Conservation (phyloP, 2,797 vertebrate genomes). For the Trachops cirrhosus region DNA sequence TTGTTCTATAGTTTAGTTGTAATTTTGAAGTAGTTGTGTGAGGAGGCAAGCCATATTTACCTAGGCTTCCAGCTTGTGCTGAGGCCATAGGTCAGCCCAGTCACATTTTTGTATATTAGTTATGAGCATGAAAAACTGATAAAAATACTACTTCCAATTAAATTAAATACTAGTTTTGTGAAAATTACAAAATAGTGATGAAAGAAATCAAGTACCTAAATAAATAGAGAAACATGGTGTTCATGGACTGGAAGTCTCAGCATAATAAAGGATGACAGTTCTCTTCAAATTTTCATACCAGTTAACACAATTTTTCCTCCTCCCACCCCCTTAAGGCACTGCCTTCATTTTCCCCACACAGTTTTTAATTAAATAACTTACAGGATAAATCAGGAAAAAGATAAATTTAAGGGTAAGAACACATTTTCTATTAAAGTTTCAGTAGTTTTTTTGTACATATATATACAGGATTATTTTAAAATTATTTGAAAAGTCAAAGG, state of each 20-base stretch:
- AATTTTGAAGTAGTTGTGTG: too few relatives aligned
- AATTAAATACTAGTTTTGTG: background rate
- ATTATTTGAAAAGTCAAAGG: background rate
- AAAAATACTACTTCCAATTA: background rate
- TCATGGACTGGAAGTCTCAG: too few relatives aligned
- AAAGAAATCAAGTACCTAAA: background rate
- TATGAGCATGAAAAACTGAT: background rate
- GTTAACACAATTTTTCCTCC: background rate
- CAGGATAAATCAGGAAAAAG: background rate
- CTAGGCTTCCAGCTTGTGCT: too few relatives aligned
- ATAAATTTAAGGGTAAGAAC: background rate
- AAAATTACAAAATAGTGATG: background rate
- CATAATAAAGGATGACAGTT: background rate
- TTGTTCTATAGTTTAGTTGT: too few relatives aligned
- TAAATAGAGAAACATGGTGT: too few relatives aligned
- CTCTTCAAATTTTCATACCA: background rate
- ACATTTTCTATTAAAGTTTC: background rate
- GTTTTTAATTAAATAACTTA: background rate
- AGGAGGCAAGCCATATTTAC: too few relatives aligned
- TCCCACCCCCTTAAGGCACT: background rate
- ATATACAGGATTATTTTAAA: background rate
- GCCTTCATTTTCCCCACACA: background rate
- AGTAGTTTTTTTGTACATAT: background rate
- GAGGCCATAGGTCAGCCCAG: background rate
- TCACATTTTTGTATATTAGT: background rate